phyloP scores from a whole-genome alignment of 2,113 vertebrate species.

The Potamarius usumacintae region DNA sequence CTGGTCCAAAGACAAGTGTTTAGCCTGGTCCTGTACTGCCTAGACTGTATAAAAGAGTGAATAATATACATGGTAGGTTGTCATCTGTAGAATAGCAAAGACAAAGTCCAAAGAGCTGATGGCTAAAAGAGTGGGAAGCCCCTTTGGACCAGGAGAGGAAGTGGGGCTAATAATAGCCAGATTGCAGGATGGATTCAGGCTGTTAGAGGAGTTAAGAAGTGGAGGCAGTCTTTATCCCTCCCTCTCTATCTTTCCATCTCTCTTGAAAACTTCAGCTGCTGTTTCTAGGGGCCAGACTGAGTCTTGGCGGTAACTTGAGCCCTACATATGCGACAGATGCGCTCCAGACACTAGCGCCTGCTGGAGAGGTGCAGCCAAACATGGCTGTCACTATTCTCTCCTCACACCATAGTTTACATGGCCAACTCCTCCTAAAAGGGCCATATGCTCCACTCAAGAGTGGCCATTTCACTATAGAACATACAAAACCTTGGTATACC shows the following conservation, averaged over 20 bases:
- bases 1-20: slow-evolving; percentile 58
- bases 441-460: neutral
- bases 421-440: slow-evolving; percentile 24
- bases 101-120: slow-evolving; percentile 34
- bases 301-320: slow-evolving; percentile 53
- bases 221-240: slow-evolving; percentile 39
- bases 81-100: neutral
- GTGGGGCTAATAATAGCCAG: slow-evolving; percentile 58
- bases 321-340: slow-evolving; percentile 34
- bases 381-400: slow-evolving; percentile 35
- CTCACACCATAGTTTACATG: slow-evolving; percentile 30
- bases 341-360: slow-evolving; percentile 39
- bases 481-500: neutral
- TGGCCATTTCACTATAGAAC: neutral
- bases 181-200: slow-evolving; percentile 50
- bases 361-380: slow-evolving; percentile 52
- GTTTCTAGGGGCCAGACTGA: slow-evolving; percentile 33
- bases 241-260: slow-evolving; percentile 16
- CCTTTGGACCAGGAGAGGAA: slow-evolving; percentile 55
- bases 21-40: slow-evolving; percentile 29
- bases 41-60: slow-evolving; percentile 1
- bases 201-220: slow-evolving; percentile 37
- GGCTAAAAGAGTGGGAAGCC: slow-evolving; percentile 44
- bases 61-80: neutral
- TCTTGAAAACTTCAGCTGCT: slow-evolving; percentile 53